phyloP scores from a whole-genome alignment of 35 echinoderm and acorn worm species.

The Eucidaris tribuloides region DNA sequence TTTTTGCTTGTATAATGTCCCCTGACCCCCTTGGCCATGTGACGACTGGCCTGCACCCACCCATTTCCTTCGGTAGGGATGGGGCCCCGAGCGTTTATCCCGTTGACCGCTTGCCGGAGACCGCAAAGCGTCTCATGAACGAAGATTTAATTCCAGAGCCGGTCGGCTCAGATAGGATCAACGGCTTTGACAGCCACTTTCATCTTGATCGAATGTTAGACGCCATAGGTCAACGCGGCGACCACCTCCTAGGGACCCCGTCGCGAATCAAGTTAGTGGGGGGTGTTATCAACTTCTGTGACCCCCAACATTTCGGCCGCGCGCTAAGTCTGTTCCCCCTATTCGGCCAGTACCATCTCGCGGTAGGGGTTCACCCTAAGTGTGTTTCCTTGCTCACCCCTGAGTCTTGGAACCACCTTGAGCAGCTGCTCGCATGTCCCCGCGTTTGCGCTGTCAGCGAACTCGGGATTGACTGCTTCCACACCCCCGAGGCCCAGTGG shows the following conservation, averaged over 20 bases:
- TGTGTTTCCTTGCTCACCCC: background rate
- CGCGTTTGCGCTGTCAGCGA: background rate
- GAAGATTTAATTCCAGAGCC: background rate
- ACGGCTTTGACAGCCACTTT: slow-evolving; percentile 15
- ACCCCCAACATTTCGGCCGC: background rate
- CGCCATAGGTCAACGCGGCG: background rate
- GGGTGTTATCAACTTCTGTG: slow-evolving; percentile 25
- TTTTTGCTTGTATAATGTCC: too few species aligned
- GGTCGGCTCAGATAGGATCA: background rate
- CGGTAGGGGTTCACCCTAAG: background rate
- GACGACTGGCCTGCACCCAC: too few species aligned
- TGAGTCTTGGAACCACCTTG: background rate
- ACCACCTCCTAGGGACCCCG: background rate
- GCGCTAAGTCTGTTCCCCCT: background rate
- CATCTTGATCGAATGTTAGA: slow-evolving; percentile 19
- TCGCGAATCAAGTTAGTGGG: background rate
- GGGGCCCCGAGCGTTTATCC: too few species aligned
- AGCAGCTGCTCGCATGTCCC: background rate
- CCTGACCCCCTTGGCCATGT: too few species aligned
- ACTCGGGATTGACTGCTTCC: background rate
- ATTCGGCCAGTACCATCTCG: background rate
- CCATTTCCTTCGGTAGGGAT: too few species aligned
- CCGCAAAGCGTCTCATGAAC: background rate
- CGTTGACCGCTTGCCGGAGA: background rate
- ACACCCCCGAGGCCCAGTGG: background rate